Evolutionary conservation across 2,888 invertebrate genomes (phyloP).

Genomic region (Erannis defoliaria): DNA sequence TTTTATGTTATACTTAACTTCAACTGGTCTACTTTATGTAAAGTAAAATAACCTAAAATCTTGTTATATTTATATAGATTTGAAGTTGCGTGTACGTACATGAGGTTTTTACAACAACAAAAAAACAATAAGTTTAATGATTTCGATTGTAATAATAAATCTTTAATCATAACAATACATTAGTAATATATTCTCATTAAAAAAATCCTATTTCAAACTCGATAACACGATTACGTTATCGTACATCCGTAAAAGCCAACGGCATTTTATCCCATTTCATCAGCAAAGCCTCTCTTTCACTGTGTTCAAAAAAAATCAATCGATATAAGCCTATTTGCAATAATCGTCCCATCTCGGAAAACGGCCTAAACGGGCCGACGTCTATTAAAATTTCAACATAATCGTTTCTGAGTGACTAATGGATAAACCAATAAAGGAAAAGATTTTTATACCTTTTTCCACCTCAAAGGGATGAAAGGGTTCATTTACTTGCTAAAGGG

Average conservation of each 20-base stretch:
- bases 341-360: slow-evolving; percentile 38
- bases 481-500: slow-evolving; percentile 55
- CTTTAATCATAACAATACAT: no score
- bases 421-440: slow-evolving; percentile 63
- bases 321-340: slow-evolving; percentile 42
- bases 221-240: neutral
- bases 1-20: no score
- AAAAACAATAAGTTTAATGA: no score
- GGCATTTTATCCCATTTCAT: slow-evolving; percentile 7
- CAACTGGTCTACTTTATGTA: neutral
- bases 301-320: slow-evolving; percentile 31
- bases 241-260: slow-evolving; percentile 2
- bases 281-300: slow-evolving; percentile 3
- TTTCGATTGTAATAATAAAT: no score
- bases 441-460: slow-evolving; percentile 56
- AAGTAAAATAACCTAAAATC: no score
- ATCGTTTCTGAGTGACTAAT: slow-evolving; percentile 65
- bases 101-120: no score
- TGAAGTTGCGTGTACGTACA: no score
- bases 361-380: slow-evolving; percentile 41
- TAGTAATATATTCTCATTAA: no score
- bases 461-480: slow-evolving; percentile 55
- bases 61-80: no score
- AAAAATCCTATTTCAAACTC: no score
- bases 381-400: slow-evolving; percentile 58